Base-by-base conservation (phyloP, 2,113 vertebrate species). In the Procapra przewalskii region DNA sequence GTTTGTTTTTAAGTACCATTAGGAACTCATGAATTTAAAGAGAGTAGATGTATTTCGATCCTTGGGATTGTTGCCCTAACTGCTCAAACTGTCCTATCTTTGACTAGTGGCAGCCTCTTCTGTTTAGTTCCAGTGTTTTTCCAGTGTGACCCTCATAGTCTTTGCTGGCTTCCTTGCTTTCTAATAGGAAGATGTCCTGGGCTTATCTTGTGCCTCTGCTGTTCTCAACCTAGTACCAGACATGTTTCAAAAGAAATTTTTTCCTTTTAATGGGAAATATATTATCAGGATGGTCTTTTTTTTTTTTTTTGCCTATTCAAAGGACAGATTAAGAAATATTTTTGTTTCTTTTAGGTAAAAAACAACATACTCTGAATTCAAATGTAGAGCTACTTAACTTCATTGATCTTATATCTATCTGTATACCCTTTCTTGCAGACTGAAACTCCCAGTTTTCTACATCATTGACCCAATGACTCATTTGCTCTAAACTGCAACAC, bases 271-370 rank as follows among this genome's bases (percentile, higher is more conserved):
- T 52, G 43, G 57, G 11, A 95, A 90, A 50, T 52, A 52, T 27
- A 50, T 25, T 60, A 92, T 31, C n/a, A 13, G 25, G 7, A 50
- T 95, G 60, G 45, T 48, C 40, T 57, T 50, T 93, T 90, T 3
- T 80, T 79, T 77, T 52, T 52, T 82, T 82, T 82, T 89, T 40
- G 48, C 3, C 48, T 55, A 77, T 87, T 90, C 80, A 86, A 96
- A 93, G 23, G 77, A 64, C 6, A 82, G 11, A 96, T 25, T 7
- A 67, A 29, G 54, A 59, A 43, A 64, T 11, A 23, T 25, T 95
- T 96, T 93, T 89, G 4, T 67, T 94, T 59, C 4, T 82, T 94
- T 71, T 50, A 88, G 33, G 62, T 67, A 83, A 96, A 90, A 90
- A 36, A 52, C 9, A 84, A 87, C 12, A 19, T 31, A 50, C 12